These are phyloP conservation scores for Sphaerophoria taeniata DNA, from an alignment of 2,888 invertebrate genomes.

Conservation along the genomic window DNA sequence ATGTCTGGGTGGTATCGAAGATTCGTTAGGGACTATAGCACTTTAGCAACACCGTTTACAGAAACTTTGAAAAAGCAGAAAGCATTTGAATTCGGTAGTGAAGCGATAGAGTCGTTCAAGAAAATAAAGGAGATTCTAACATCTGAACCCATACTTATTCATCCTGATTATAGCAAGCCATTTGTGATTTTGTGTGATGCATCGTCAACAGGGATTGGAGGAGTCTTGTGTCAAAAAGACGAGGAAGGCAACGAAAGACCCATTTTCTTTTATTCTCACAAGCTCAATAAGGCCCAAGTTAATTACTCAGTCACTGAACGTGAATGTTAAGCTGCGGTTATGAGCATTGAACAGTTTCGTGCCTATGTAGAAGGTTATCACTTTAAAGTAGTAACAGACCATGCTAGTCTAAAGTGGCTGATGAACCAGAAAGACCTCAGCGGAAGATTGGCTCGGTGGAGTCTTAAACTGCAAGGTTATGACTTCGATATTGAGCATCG, in stretches of 20 bases:
- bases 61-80: too few species aligned
- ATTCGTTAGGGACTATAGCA: too few species aligned
- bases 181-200: constrained; percentile 1
- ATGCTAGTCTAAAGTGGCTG: neutral
- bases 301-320: constrained; percentile 17
- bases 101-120: too few species aligned
- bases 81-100: too few species aligned
- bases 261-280: constrained; percentile 29
- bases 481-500: constrained; percentile 28
- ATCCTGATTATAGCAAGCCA: too few species aligned
- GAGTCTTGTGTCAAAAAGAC: too few species aligned
- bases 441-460: neutral
- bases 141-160: too few species aligned
- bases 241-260: constrained; percentile 4
- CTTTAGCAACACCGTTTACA: too few species aligned
- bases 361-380: constrained; percentile 51
- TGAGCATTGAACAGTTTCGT: constrained; percentile 39
- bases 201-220: too few species aligned
- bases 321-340: neutral
- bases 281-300: constrained; percentile 42
- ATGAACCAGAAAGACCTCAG: too few species aligned
- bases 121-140: too few species aligned
- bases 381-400: constrained; percentile 9
- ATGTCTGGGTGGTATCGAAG: too few species aligned
- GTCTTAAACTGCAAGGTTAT: constrained; percentile 14